Conservation (phyloP, 2,797 vertebrate species). For the Hippoglossus hippoglossus region DNA sequence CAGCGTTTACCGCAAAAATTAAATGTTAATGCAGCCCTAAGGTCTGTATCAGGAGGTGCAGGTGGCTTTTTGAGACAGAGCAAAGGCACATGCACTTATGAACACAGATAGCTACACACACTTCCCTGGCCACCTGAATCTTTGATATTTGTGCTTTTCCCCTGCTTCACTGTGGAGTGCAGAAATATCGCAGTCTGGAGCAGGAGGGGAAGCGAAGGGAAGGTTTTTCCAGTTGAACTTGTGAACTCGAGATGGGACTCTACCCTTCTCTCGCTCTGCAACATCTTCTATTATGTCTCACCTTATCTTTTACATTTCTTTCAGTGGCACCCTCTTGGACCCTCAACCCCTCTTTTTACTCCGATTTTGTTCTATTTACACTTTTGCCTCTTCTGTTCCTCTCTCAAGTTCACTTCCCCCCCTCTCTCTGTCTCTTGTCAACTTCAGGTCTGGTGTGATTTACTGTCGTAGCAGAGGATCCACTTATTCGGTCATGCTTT, state of each 20-base stretch:
- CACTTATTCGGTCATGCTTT: slow-evolving; percentile 65
- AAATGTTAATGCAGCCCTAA: slow-evolving; percentile 35
- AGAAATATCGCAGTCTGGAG: slow-evolving; percentile 13
- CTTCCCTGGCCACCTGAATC: slow-evolving; percentile 30
- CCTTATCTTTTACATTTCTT: slow-evolving; percentile 13
- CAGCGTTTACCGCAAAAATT: slow-evolving; percentile 27
- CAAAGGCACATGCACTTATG: background rate
- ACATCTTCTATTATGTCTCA: slow-evolving; percentile 7
- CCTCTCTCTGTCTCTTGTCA: slow-evolving; percentile 1
- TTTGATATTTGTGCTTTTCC: slow-evolving; percentile 42
- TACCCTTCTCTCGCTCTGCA: slow-evolving; percentile 4
- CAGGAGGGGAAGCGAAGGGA: slow-evolving; percentile 5
- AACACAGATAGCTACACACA: background rate
- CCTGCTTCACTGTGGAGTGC: slow-evolving; percentile 19
- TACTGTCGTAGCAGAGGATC: slow-evolving; percentile 55
- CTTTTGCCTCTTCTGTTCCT: background rate
- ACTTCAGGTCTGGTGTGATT: slow-evolving; percentile 64
- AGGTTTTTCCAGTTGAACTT: slow-evolving; percentile 60
- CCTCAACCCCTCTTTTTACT: slow-evolving; percentile 6
- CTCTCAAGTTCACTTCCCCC: background rate
- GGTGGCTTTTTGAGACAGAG: slow-evolving; percentile 31
- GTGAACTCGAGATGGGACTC: slow-evolving; percentile 45
- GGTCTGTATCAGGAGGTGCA: slow-evolving; percentile 24
- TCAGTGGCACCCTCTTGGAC: background rate
- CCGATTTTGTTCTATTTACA: background rate